These are phyloP conservation scores for Phylloscopus trochilus DNA, from an alignment of 2,113 vertebrate species.

Conservation along the genomic window DNA sequence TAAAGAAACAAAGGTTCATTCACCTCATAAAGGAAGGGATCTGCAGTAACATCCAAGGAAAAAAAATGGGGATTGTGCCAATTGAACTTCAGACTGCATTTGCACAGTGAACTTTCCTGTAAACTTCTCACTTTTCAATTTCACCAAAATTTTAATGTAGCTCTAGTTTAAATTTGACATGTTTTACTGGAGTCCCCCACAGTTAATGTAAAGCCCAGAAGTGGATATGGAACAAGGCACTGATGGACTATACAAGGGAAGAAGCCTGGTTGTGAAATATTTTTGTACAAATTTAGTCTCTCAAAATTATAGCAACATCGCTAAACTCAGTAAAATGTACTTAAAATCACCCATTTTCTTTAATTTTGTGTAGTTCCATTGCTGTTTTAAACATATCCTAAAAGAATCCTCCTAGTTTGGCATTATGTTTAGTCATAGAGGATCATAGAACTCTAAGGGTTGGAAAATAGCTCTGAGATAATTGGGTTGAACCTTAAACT, in stretches of 20 bases:
- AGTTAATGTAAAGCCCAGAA: background rate
- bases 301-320: background rate
- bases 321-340: background rate
- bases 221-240: background rate
- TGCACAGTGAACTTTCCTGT: background rate
- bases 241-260: background rate
- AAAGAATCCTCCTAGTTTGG: background rate
- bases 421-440: background rate
- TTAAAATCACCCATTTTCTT: background rate
- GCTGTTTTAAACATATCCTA: background rate
- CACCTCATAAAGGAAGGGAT: background rate
- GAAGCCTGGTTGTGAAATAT: background rate
- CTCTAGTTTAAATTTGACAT: background rate
- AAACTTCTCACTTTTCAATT: background rate
- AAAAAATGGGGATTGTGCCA: background rate
- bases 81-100: background rate
- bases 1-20: background rate
- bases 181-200: background rate
- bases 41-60: background rate
- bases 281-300: background rate
- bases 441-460: background rate
- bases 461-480: background rate
- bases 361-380: background rate
- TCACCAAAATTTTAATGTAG: background rate
- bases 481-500: background rate